Evolutionary conservation across 2,113 vertebrate species (phyloP).

Genomic region (Thunnus thynnus): DNA sequence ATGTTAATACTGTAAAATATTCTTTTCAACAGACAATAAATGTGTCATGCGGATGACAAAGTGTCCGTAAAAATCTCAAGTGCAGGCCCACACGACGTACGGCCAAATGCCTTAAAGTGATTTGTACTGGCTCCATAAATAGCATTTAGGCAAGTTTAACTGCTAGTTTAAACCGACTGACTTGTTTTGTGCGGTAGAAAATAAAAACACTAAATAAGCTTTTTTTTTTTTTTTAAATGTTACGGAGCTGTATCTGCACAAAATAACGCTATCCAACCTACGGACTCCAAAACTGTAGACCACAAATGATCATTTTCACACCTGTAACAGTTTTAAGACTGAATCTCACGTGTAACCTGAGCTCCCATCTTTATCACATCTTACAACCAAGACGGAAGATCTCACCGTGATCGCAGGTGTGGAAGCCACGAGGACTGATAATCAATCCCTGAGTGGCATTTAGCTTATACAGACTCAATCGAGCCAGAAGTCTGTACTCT

Average conservation of each 20-base stretch:
- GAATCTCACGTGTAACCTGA: slow-evolving; percentile 10
- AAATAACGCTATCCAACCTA: slow-evolving; percentile 5
- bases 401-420: not conserved
- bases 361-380: not conserved
- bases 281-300: not conserved
- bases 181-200: not conserved
- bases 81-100: not conserved
- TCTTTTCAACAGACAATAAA: slow-evolving; percentile 1
- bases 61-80: not conserved
- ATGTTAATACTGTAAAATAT: slow-evolving; percentile 42
- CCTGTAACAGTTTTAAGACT: slow-evolving; percentile 32
- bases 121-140: not conserved
- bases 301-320: not conserved
- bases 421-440: not conserved
- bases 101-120: not conserved
- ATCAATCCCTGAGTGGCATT: not conserved
- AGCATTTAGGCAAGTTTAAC: not conserved
- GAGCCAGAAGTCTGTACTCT: not conserved
- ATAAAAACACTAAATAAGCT: slow-evolving; percentile 2
- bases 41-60: not conserved
- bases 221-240: not conserved
- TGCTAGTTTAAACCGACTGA: not conserved
- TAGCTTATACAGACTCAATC: slow-evolving; percentile 18
- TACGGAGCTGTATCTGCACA: slow-evolving; percentile 12
- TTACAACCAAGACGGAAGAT: not conserved